Evolutionary conservation across 2,797 vertebrate genomes (phyloP).

Genomic region (Galaxias olidus): DNA sequence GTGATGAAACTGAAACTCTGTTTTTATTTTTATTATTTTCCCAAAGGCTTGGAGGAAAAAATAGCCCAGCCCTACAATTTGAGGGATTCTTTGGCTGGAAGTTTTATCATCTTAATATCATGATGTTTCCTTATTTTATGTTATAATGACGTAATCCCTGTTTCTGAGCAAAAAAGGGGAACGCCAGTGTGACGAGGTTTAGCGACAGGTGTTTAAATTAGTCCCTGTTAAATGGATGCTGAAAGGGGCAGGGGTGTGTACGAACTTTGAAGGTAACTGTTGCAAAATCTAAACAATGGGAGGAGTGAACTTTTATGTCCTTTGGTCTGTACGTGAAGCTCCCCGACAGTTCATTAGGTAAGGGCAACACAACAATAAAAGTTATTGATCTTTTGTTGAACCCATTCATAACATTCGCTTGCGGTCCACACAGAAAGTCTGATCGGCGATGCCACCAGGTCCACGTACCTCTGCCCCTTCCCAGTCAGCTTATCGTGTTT

Average conservation of each 20-base stretch:
- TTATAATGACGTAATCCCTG: too few species aligned
- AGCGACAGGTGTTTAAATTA: neutral
- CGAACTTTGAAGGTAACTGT: neutral
- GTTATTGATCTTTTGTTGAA: neutral
- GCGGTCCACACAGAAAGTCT: constrained; percentile 70
- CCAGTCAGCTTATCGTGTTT: constrained; percentile 82
- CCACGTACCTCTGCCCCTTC: constrained; percentile 82
- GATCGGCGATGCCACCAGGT: constrained; percentile 78
- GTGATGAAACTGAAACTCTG: constrained; percentile 61
- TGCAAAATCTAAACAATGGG: constrained; percentile 47
- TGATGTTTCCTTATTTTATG: too few species aligned
- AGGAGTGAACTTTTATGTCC: constrained; percentile 73
- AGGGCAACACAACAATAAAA: neutral
- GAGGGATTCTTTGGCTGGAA: too few species aligned
- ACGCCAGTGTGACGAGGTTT: too few species aligned
- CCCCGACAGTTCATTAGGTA: constrained; percentile 82
- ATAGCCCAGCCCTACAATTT: too few species aligned
- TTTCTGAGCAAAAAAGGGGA: too few species aligned
- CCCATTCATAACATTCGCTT: too few species aligned
- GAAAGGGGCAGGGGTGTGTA: too few species aligned
- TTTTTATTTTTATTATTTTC: constrained; percentile 63
- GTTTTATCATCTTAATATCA: too few species aligned
- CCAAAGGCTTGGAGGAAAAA: constrained; percentile 26
- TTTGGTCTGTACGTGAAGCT: constrained; percentile 80
- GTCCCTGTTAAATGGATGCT: too few species aligned